These are phyloP conservation scores for Cataglyphis altisquamis DNA, from an alignment of 2,888 invertebrate species.

Conservation along the genomic window DNA sequence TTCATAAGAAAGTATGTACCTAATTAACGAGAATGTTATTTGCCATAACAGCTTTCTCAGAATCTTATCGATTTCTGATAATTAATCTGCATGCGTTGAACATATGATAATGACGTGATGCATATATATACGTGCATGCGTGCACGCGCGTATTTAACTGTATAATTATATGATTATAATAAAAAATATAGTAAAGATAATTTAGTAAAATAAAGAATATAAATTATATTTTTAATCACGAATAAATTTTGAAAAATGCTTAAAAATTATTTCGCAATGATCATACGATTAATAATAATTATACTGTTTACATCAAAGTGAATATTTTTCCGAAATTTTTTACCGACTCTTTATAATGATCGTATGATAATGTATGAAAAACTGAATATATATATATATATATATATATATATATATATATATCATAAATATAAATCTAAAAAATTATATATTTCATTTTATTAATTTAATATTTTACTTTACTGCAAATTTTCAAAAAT, in stretches of 20 bases:
- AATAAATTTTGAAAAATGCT: not conserved
- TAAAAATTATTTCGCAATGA: not conserved
- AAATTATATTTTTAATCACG: not conserved
- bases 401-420: too few species aligned
- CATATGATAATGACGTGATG: not conserved
- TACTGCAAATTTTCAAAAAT: too few species aligned
- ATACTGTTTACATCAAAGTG: not conserved
- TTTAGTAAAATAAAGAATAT: not conserved
- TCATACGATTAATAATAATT: not conserved
- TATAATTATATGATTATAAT: not conserved
- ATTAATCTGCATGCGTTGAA: constrained; percentile 5
- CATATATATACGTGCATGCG: not conserved
- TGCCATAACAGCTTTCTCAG: not conserved
- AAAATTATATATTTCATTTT: too few species aligned
- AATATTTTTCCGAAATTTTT: not conserved
- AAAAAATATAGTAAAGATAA: not conserved
- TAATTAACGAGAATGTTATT: not conserved
- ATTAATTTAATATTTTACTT: too few species aligned
- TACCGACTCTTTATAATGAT: not conserved
- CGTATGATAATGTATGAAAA: too few species aligned
- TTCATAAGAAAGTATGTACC: not conserved
- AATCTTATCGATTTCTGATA: constrained; percentile 34
- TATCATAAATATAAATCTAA: too few species aligned
- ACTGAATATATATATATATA: too few species aligned
- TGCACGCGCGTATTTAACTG: too few species aligned